Base-by-base conservation (phyloP, 2,888 invertebrate genomes). In the Dendrolimus pini region DNA sequence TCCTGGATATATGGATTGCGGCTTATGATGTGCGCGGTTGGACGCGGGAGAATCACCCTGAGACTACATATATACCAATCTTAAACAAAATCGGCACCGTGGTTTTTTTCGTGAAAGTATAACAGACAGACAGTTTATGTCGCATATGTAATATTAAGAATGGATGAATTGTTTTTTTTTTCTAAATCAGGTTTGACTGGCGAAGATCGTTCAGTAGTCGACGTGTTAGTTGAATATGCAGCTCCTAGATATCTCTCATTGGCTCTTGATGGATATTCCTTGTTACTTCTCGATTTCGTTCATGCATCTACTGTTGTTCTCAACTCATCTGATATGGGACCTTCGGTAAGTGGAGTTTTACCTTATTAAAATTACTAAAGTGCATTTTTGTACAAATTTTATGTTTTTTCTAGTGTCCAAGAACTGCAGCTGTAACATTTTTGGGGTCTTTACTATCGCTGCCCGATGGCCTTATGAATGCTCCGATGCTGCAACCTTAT, bases 351-450 rank as follows among this genome's bases (percentile, higher is more conserved):
- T 71, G 1, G 9, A 18, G 9, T 12, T 56, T 52, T 9, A n/a
- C 9, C 30, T 30, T 30, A 30, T 30, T 30, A 30, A 30, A 30
- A 30, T 3, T 30, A 30, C 30, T 3, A 30, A 18, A 30, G 30
- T 30, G 6, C 30, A 30, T 30, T 30, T 30, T 30, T 30, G 30
- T 30, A 30, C 30, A 30, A 30, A 3, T 3, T 30, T 30, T 30
- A 30, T n/a, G 55, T 58, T 65, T 57, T 9, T 80, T 78, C 47
- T 85, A 94, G 93, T 94, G 95, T 61, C 98, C 98, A 0, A 93
- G 98, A 60, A 95, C 96, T 9, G 98, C 98, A 75, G 98, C 98
- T 0, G 94, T 98, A 41, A 95, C 97, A 0, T 94, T 98, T 62
- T 89, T 99, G 47, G 98, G 98, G 1, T 95, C 97, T 1, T 85